phyloP scores from a whole-genome alignment of 2,113 vertebrate species.

The Prolemur simus region DNA sequence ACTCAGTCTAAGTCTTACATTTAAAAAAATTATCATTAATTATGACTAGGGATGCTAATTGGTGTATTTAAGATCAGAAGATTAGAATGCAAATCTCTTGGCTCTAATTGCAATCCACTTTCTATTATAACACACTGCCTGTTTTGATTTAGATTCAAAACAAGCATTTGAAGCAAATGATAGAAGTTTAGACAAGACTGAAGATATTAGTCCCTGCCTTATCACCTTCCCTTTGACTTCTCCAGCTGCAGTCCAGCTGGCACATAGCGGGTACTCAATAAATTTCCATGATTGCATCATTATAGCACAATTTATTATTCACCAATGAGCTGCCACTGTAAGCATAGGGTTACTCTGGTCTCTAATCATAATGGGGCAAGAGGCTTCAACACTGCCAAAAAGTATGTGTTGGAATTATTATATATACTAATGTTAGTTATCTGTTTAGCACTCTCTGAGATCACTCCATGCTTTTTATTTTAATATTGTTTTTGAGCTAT shows the following conservation, averaged over 20 bases:
- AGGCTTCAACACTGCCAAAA: neutral
- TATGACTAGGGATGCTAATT: neutral
- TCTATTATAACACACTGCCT: neutral
- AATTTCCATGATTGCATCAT: neutral
- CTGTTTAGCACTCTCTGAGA: neutral
- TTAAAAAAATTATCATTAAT: neutral
- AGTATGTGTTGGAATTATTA: neutral
- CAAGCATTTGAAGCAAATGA: neutral
- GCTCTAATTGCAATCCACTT: neutral
- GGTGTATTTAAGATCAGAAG: neutral
- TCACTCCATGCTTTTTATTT: neutral
- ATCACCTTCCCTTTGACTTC: neutral
- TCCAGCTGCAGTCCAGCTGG: neutral
- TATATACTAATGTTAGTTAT: neutral
- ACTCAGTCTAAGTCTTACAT: neutral
- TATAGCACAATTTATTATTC: neutral
- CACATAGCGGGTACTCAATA: neutral
- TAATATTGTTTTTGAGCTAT: neutral
- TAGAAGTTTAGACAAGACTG: neutral
- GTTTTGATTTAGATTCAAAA: neutral
- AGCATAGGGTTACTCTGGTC: neutral
- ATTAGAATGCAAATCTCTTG: neutral
- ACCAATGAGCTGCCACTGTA: neutral
- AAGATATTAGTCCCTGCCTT: neutral
- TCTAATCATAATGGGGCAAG: neutral